Evolutionary conservation across 2,888 invertebrate species (phyloP), one percentile per base, ranked within the genome.

Genomic region (Drosophila kambysellisi): DNA sequence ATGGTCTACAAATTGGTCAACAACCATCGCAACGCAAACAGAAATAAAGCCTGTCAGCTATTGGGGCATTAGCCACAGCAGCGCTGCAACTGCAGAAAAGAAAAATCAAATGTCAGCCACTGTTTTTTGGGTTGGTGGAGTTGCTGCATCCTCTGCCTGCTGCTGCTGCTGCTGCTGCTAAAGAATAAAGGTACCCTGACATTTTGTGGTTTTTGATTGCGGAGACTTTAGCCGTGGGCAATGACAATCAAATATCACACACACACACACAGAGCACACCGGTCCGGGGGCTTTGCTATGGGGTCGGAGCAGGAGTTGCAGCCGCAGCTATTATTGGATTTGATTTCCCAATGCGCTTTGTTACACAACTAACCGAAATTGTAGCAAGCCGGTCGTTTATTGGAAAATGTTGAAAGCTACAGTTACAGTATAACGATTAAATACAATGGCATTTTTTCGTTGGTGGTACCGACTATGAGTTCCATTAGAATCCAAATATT

Each of bases 1-100:
- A 82, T 76, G 92, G 92, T 72, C 84, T 83, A 79, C 89, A 90
- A 86, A 86, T 90, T 89, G 90, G 90, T 89, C 88, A 87, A 83
- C 82, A 86, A 62, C 64, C 81, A 63, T 68, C 61, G 81, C 58
- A 74, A 77, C 65, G 77, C 80, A 82, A 75, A 82, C 82, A 82
- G 79, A 79, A 79, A 75, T 68, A 72, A 60, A 60, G 59, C 58
- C 82, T 79, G 82, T 82, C 82, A 79, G 76, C 81, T 69, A 79
- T 74, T 81, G 79, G 70, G 76, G 83, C 72, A 84, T 86, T 83
- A 82, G 74, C 74, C 73, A 57, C 60, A 79, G 69, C 76, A 73
- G 72, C 79, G 74, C 71, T 70, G 25, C 25, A 82, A 79, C 79
- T 76, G 81, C 63, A 86, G 81, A 81, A 84, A 84, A 81, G 84